Base-by-base conservation (phyloP, 2,113 vertebrate genomes). In the Muntiacus muntjak region DNA sequence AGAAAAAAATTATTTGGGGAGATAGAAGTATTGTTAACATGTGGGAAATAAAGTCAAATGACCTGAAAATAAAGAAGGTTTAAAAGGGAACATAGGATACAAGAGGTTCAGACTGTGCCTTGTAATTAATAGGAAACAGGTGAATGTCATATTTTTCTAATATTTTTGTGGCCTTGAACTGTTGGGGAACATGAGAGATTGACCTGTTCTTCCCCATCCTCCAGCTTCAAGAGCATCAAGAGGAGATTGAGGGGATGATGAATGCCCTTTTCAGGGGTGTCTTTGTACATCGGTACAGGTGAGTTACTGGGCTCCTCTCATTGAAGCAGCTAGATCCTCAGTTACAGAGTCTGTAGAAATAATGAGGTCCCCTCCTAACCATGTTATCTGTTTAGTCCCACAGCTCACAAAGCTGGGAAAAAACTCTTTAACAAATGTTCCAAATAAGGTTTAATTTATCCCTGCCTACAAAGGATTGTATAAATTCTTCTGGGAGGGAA, bases 201-300 rank as follows among this genome's bases (percentile, higher is more conserved):
- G 40, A 95, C 62, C 47, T 91, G 6, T 96, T 71, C 15, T 58
- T 82, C n/a, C 36, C 11, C 76, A 33, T 97, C 60, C 40, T 91
- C 12, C 89, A 99, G 99, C 98, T 99, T 84, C 98, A 84, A 82
- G 99, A 99, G 91, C 99, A 99, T 90, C 98, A 99, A 97, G 98
- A 99, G n/a, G 99, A 99, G 67, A 83, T 99, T 25, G 98, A 99
- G 30, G 99, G 98, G 60, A 98, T 99, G 98, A 99, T 99, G 99
- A 99, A 99, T 2, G 98, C 98, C 6, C 97, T 99, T 45, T 99
- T 99, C 94, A 99, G 99, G 58, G 99, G 99, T 1, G 99, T 99
- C 97, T 99, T 99, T 96, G 99, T 99, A 50, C 99, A 99, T 97
- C 99, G 99, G 6, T 99, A 99, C 97, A 99, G 99, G 99, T 99